A percentile compares a stretch with the other conserved stretches of the same genome.
Conservation (phyloP, 2,888 invertebrate species). For the Geotrupes spiniger region DNA sequence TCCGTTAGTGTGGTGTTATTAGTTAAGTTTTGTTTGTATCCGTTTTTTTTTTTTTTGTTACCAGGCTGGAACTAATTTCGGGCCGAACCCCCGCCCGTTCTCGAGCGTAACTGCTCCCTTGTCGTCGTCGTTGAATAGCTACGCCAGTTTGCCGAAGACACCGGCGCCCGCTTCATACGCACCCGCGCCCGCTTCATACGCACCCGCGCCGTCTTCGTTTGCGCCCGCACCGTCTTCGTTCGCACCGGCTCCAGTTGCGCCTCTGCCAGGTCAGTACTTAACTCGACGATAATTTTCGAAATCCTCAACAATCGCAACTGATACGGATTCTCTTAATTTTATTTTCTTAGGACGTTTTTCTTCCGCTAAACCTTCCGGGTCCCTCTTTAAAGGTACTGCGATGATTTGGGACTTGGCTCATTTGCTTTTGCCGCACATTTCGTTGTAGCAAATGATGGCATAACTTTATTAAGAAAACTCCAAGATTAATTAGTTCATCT, state of each 20-base stretch:
- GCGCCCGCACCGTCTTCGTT: no score
- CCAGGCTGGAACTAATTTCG: slow-evolving; percentile 53
- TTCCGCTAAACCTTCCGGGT: slow-evolving; percentile 45
- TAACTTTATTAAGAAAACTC: slow-evolving; percentile 10
- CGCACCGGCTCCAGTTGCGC: slow-evolving; percentile 36
- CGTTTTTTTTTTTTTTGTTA: slow-evolving; percentile 7
- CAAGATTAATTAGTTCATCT: not conserved
- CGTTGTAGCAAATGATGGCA: slow-evolving; percentile 23
- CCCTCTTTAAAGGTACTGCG: slow-evolving; percentile 47
- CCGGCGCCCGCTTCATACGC: slow-evolving; percentile 32
- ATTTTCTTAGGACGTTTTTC: slow-evolving; percentile 44
- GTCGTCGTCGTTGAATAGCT: slow-evolving; percentile 47
- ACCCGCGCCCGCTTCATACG: slow-evolving; percentile 40
- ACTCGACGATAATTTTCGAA: slow-evolving; percentile 14
- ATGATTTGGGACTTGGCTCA: slow-evolving; percentile 13
- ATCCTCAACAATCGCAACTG: no score
- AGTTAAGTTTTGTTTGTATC: not conserved
- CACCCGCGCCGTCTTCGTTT: slow-evolving; percentile 41
- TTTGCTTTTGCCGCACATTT: slow-evolving; percentile 24
- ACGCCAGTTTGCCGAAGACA: slow-evolving; percentile 27
- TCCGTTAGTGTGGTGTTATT: not conserved
- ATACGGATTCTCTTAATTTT: no score
- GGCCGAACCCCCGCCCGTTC: slow-evolving; percentile 62
- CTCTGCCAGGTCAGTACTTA: slow-evolving; percentile 1
- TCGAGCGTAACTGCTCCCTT: slow-evolving; percentile 56